These are phyloP conservation scores for Melanotaenia pygmaea DNA, from an alignment of 2,797 vertebrate species.

Conservation along the genomic window DNA sequence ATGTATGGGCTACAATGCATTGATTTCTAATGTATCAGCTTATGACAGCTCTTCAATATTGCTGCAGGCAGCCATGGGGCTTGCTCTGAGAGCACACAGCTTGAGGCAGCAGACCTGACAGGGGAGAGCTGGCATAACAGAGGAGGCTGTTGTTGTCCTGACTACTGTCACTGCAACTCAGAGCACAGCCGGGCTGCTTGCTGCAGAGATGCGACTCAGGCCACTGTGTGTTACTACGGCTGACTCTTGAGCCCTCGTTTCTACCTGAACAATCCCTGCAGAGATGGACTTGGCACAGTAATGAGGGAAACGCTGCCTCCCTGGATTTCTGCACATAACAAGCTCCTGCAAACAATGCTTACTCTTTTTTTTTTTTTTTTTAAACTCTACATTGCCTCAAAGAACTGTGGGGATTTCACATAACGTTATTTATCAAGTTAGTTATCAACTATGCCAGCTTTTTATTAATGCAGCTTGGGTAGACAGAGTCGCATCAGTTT, in stretches of 20 bases:
- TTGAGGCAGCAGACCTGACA: constrained; percentile 62
- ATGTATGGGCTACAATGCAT: constrained; percentile 69
- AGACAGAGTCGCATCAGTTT: not conserved
- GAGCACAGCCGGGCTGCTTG: constrained; percentile 37
- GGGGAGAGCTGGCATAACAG: constrained; percentile 62
- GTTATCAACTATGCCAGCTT: constrained; percentile 56
- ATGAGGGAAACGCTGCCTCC: constrained; percentile 59
- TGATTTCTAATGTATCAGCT: constrained; percentile 77
- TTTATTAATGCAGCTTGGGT: constrained; percentile 48
- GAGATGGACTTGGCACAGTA: constrained; percentile 64
- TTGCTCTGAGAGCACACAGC: constrained; percentile 45
- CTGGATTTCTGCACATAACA: constrained; percentile 42
- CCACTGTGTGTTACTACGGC: constrained; percentile 58
- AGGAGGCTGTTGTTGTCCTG: constrained; percentile 74
- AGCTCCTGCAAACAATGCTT: constrained; percentile 51
- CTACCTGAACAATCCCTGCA: constrained; percentile 60
- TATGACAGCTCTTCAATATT: constrained; percentile 78
- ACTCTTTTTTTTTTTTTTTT: constrained; percentile 16
- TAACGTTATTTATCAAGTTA: constrained; percentile 34
- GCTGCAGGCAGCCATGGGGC: constrained; percentile 61
- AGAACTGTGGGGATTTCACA: constrained; percentile 29
- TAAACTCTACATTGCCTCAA: constrained; percentile 16
- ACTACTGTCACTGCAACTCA: constrained; percentile 70
- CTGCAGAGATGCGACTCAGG: constrained; percentile 61
- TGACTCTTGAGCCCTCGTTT: constrained; percentile 58